A percentile compares a stretch with the other conserved stretches of the same genome.
Evolutionary conservation across 2,888 invertebrate species (phyloP).

Genomic region (Coelopa pilipes): DNA sequence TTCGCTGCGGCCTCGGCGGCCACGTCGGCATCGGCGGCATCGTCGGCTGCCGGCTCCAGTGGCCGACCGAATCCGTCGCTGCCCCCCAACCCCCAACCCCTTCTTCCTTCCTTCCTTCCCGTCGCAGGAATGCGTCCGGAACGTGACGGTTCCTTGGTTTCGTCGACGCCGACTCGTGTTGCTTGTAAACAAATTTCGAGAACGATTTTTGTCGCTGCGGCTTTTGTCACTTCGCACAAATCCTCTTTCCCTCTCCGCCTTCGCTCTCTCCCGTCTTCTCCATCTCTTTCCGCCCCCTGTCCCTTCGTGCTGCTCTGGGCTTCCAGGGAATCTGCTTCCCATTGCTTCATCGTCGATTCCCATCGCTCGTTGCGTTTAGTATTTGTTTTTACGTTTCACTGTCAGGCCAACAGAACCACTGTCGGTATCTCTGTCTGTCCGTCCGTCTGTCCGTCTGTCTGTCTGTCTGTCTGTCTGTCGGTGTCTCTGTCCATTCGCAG

Average conservation of each 20-base stretch:
- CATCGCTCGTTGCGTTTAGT: neutral
- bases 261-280: too few species aligned
- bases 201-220: slow-evolving; percentile 14
- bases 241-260: neutral
- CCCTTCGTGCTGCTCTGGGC: too few species aligned
- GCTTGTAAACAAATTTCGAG: slow-evolving; percentile 11
- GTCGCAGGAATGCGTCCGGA: slow-evolving; percentile 14
- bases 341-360: too few species aligned
- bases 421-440: slow-evolving; percentile 35
- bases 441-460: slow-evolving; percentile 40
- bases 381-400: slow-evolving; percentile 1
- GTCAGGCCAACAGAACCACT: slow-evolving; percentile 16
- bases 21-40: neutral
- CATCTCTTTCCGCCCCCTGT: too few species aligned
- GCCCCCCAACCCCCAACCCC: too few species aligned
- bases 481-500: slow-evolving; percentile 34
- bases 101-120: neutral
- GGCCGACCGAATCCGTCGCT: too few species aligned
- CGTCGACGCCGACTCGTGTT: neutral
- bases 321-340: too few species aligned
- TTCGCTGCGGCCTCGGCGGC: neutral
- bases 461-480: slow-evolving; percentile 38
- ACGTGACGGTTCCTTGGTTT: slow-evolving; percentile 29
- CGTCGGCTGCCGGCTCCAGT: neutral
- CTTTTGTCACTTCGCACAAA: slow-evolving; percentile 12